These are phyloP conservation scores for Tuberolachnus salignus DNA, from an alignment of 2,888 invertebrate genomes.

Conservation along the genomic window DNA sequence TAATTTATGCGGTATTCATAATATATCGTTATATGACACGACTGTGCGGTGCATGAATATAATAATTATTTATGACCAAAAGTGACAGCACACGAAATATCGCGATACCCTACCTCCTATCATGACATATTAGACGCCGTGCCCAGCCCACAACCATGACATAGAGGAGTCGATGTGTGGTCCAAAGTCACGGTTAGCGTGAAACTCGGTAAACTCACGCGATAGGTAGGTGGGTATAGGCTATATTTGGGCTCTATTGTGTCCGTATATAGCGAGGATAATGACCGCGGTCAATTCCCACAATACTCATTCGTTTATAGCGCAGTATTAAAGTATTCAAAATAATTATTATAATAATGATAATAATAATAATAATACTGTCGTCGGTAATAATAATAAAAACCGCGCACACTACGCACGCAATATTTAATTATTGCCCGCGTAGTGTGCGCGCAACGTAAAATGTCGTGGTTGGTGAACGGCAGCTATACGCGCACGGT, in stretches of 20 bases:
- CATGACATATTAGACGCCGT: neutral
- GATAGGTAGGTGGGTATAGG: constrained; percentile 10
- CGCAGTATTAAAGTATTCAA: constrained; percentile 1
- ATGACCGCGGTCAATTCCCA: constrained; percentile 47
- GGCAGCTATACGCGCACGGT: constrained; percentile 14
- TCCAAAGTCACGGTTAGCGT: constrained; percentile 34
- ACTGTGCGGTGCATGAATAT: too few relatives aligned
- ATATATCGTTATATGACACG: too few relatives aligned
- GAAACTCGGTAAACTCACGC: constrained; percentile 11
- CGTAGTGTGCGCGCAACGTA: neutral
- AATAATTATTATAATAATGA: too few relatives aligned
- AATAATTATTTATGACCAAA: too few relatives aligned
- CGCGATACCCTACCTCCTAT: neutral
- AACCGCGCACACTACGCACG: neutral
- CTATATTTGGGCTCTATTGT: neutral
- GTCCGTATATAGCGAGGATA: neutral
- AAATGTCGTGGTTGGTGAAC: constrained; percentile 6
- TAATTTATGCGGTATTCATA: too few relatives aligned
- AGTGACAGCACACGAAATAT: neutral
- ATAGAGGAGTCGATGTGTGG: constrained; percentile 41
- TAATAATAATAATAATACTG: too few relatives aligned
- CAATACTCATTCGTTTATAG: constrained; percentile 1
- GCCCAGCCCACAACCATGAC: neutral
- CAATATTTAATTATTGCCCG: neutral
- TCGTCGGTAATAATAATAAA: neutral